Evolutionary conservation across 2,888 invertebrate genomes (phyloP).

Genomic region (Xestia sexstrigata): DNA sequence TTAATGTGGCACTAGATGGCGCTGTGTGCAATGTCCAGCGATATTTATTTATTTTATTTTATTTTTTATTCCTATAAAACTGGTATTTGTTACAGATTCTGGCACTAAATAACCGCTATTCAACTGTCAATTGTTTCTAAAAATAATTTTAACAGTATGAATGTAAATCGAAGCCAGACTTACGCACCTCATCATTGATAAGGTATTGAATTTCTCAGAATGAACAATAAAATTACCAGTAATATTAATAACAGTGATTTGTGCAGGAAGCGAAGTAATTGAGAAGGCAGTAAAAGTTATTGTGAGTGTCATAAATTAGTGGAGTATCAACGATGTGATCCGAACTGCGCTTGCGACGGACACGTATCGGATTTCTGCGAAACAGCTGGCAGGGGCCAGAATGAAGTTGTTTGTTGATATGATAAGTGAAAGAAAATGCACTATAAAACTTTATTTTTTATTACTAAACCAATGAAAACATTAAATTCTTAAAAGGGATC

Average conservation of each 20-base stretch:
- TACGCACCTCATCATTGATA: slow-evolving; percentile 39
- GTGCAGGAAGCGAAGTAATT: slow-evolving; percentile 59
- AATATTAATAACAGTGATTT: slow-evolving; percentile 45
- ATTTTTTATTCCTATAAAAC: too few relatives aligned
- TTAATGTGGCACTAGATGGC: too few relatives aligned
- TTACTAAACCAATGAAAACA: neutral
- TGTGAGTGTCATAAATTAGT: slow-evolving; percentile 62
- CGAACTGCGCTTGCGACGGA: slow-evolving; percentile 42
- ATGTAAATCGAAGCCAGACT: neutral
- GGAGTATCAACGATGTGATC: slow-evolving; percentile 54
- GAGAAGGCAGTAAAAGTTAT: slow-evolving; percentile 62
- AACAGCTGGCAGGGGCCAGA: slow-evolving; percentile 58
- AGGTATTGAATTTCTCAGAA: slow-evolving; percentile 46
- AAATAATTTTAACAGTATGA: slow-evolving; percentile 15
- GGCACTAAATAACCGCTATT: neutral
- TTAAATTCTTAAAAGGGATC: neutral
- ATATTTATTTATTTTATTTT: too few relatives aligned
- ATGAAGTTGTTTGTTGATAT: slow-evolving; percentile 2
- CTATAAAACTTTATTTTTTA: neutral
- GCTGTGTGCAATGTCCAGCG: too few relatives aligned
- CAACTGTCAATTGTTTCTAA: slow-evolving; percentile 5
- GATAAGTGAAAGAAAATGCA: neutral
- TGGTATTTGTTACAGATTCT: too few relatives aligned
- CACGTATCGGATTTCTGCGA: slow-evolving; percentile 78
- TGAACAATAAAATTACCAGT: slow-evolving; percentile 38